Evolutionary conservation across 2,797 vertebrate genomes (phyloP).

Genomic region (Hirundo rustica): DNA sequence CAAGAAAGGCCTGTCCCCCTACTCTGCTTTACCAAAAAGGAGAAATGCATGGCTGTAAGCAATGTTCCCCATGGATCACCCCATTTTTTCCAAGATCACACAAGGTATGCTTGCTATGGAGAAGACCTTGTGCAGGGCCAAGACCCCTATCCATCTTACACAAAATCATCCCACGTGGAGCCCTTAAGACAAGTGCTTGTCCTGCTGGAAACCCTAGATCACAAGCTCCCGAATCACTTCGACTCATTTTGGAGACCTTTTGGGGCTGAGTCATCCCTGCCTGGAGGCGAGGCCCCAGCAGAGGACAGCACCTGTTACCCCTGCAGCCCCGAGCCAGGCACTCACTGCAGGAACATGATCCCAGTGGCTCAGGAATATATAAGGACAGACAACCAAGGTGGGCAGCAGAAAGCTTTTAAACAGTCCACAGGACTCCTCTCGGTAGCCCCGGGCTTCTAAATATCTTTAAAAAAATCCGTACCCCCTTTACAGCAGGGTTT

Average conservation of each 20-base stretch:
- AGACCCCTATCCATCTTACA: fast-evolving
- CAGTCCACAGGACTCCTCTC: background rate
- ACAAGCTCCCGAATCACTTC: background rate
- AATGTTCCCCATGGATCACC: fast-evolving
- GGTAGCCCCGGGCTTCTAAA: background rate
- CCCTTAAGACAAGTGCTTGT: background rate
- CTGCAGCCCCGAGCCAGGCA: background rate
- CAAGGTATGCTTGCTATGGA: fast-evolving
- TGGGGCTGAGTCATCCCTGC: background rate
- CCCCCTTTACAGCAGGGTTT: background rate
- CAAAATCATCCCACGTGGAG: background rate
- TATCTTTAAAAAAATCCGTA: background rate
- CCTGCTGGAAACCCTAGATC: background rate
- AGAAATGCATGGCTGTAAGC: fast-evolving
- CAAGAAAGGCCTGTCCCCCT: background rate
- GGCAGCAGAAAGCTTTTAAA: background rate
- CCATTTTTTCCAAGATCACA: background rate
- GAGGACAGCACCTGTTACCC: constrained; percentile 24
- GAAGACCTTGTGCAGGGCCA: background rate
- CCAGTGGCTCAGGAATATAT: background rate
- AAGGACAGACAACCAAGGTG: background rate
- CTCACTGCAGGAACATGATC: background rate
- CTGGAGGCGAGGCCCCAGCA: background rate
- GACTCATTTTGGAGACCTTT: background rate
- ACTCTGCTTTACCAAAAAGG: background rate